Evolutionary conservation across 35 echinoderm and acorn worm species (phyloP), one percentile per base, ranked within the genome.

Genomic region (Apostichopus californicus): DNA sequence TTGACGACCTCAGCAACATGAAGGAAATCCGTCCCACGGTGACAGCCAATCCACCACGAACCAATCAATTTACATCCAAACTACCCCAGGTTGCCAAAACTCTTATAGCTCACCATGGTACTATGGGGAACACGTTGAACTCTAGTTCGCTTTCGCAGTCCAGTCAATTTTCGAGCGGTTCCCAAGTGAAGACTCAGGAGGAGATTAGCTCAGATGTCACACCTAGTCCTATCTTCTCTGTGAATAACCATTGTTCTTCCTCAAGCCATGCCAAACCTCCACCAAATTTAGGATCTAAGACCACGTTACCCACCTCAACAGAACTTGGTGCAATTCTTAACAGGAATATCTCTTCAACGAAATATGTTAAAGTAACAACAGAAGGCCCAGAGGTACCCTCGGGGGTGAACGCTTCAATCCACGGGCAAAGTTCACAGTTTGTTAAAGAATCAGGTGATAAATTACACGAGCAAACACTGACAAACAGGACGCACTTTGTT

Each of bases 191-290:
- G 61, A 59, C 54, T 7, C 22, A 61, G 14, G 63, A 89, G 10
- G 55, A 53, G 80, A 89, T 20, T 54, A 72, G 23, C 61, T 5
- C 64, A 6, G 61, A 89, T 20, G 86, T 89, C 5, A 89, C 86
- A 54, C 86, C 86, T 6, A 89, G 86, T 89, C 86, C 86, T 13
- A 26, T 89, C 18, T 89, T 89, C 28, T 12, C 60, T 15, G 57
- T 15, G 0, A 6, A 81, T 81, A 73, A 9, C 80, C 58, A 61
- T n/a, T 64, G 57, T 5, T 46, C 66, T 6, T 13, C 86, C 34
- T 8, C 12, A 11, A 73, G 22, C 60, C 64, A 34, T 34, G 17
- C 17, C 5, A 1, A n/a, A 75, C 71, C 71, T 22, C 71, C 71
- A 24, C 71, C 15, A 75, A 20, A 18, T 20, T 75, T 22, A 75